Evolutionary conservation across 37 sponge, comb jelly and placozoan species (phyloP).

Genomic region (Crambe crambe): DNA sequence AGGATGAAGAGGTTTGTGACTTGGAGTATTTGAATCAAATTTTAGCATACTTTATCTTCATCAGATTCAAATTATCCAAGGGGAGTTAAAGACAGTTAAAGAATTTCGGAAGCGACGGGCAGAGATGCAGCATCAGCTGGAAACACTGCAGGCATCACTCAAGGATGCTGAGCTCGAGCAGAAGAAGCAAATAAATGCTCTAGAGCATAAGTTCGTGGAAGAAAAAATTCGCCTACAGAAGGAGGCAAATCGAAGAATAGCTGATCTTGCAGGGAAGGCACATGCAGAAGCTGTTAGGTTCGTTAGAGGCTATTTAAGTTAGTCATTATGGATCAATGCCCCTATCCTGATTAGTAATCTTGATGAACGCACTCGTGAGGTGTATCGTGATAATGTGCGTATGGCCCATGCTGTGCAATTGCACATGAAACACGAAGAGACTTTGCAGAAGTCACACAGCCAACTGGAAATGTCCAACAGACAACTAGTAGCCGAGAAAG

Average conservation of each 20-base stretch:
- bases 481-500: slow-evolving; percentile 30
- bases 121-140: slow-evolving; percentile 85
- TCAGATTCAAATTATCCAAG: slow-evolving; percentile 72
- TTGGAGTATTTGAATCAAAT: too few relatives aligned
- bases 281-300: slow-evolving; percentile 90
- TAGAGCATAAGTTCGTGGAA: slow-evolving; percentile 70
- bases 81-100: slow-evolving; percentile 81
- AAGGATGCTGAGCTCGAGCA: slow-evolving; percentile 41
- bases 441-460: slow-evolving; percentile 56
- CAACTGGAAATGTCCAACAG: slow-evolving; percentile 49
- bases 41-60: too few relatives aligned
- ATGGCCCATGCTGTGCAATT: slow-evolving; percentile 83
- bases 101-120: slow-evolving; percentile 79
- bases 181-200: slow-evolving; percentile 41
- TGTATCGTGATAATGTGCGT: slow-evolving; percentile 86
- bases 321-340: not conserved
- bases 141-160: slow-evolving; percentile 44
- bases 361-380: slow-evolving; percentile 74
- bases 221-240: slow-evolving; percentile 77
- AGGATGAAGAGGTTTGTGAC: slow-evolving; percentile 49
- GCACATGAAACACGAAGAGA: slow-evolving; percentile 77
- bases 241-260: slow-evolving; percentile 88
- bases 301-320: not conserved
- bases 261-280: slow-evolving; percentile 86
- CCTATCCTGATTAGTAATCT: slow-evolving; percentile 55